Evolutionary conservation across 2,113 vertebrate genomes (phyloP).

Genomic region (Chloropsis hardwickii): DNA sequence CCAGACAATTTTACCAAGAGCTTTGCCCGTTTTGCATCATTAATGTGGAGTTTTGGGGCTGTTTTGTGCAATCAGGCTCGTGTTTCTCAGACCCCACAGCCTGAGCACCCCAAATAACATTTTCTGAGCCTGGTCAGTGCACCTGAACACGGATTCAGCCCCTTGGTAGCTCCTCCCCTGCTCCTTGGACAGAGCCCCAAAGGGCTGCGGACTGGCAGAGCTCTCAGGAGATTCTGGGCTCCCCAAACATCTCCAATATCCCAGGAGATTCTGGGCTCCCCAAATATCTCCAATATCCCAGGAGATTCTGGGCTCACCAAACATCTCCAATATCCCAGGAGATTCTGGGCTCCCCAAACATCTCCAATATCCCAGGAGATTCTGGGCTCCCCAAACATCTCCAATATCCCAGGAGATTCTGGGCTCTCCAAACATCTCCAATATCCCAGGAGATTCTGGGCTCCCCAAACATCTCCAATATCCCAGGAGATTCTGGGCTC

Average conservation of each 20-base stretch:
- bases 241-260: no score
- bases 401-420: neutral
- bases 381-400: no score
- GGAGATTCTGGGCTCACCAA: no score
- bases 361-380: no score
- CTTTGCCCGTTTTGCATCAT: neutral
- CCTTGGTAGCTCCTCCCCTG: fast-evolving
- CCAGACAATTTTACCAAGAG: fast-evolving
- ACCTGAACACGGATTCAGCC: neutral
- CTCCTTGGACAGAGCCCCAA: no score
- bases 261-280: neutral
- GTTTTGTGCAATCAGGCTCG: neutral
- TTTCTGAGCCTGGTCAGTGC: neutral
- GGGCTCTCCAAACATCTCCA: no score
- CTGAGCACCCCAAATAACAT: neutral
- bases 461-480: no score
- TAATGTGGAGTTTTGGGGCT: neutral
- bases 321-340: no score
- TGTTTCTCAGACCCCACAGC: neutral
- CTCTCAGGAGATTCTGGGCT: neutral
- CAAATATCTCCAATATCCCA: no score
- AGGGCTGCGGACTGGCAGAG: fast-evolving
- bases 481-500: no score
- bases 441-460: no score
- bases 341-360: no score